Base-by-base conservation (phyloP, 2,797 vertebrate genomes). In the Oreonectes daqikongensis region DNA sequence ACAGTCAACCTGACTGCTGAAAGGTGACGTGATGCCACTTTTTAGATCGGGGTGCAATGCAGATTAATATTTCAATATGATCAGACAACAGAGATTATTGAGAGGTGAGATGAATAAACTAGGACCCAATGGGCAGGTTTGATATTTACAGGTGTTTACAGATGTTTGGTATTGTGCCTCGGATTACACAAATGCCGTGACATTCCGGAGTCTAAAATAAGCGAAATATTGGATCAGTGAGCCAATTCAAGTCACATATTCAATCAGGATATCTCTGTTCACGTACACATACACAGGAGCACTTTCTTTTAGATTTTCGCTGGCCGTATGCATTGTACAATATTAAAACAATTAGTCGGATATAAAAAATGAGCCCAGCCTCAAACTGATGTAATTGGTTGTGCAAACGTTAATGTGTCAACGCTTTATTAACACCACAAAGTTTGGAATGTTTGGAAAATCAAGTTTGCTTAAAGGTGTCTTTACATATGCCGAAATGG, bases 1-100 rank as follows among this genome's bases (percentile, higher is more conserved):
- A 60, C 38, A 35, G 26, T 46, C 20, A n/a, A 42, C 30, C 38
- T 52, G 70, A 68, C 71, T 63, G 55, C 44, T 79, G n/a, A 79
- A 72, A 38, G 24, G 53, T 17, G n/a, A 44, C 76, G 15, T 6
- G 52, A 52, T 72, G 44, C 38, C 20, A 17, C 30, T 38, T 22
- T 66, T 53, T 55, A 20, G 22, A 53, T 40, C 52, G 6, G 57
- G 14, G 46, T 11, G 22, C 40, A 44, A 35, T 17, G 52, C 11
- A 28, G 32, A 74, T 55, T 22, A 65, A 2, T n/a, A 17, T 7
- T 53, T 40, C 46, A 0, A 5, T 12, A 14, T 2, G 4, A 30
- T n/a, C 44, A 1, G 18, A 75, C 22, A 55, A 32, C 48, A 59
- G 14, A 30, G 30, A 22, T 30, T 20, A 30, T 61, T 17, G 24